Evolutionary conservation across 2,113 vertebrate genomes (phyloP).

Genomic region (Oreocharis arfaki): DNA sequence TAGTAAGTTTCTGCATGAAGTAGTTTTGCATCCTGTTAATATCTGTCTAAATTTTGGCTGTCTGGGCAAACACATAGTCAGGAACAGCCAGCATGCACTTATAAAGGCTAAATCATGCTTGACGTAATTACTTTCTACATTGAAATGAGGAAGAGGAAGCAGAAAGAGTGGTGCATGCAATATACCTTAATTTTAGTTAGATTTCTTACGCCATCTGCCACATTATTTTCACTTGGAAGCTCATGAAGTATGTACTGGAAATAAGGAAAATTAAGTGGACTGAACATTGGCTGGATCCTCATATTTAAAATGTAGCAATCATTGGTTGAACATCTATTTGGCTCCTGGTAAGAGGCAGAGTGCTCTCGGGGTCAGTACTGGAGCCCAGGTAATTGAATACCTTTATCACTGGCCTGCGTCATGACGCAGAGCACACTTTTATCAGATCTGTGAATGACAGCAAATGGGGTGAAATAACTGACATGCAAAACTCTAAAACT

Average conservation of each 20-base stretch:
- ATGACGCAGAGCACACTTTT: not conserved
- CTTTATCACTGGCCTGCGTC: not conserved
- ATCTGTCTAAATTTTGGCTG: conserved; percentile 13
- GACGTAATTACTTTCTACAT: not conserved
- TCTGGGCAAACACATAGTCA: not conserved
- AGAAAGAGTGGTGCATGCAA: not conserved
- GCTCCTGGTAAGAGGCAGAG: not conserved
- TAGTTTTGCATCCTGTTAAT: not conserved
- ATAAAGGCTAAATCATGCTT: conserved; percentile 15
- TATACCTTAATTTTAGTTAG: conserved; percentile 2
- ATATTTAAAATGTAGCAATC: not conserved
- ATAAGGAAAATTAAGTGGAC: not conserved
- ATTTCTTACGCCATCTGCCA: conserved; percentile 18
- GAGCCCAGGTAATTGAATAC: not conserved
- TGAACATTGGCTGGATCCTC: not conserved
- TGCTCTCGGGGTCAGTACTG: not conserved
- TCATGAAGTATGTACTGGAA: not conserved
- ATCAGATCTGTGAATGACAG: not conserved
- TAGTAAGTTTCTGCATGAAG: conserved; percentile 6
- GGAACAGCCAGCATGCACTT: not conserved
- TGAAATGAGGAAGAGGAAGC: not conserved
- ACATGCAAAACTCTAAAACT: not conserved
- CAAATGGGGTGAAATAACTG: not conserved
- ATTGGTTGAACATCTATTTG: not conserved
- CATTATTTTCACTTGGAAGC: not conserved